Conservation (phyloP, 2,797 vertebrate species). For the Megaceryle alcyon region DNA sequence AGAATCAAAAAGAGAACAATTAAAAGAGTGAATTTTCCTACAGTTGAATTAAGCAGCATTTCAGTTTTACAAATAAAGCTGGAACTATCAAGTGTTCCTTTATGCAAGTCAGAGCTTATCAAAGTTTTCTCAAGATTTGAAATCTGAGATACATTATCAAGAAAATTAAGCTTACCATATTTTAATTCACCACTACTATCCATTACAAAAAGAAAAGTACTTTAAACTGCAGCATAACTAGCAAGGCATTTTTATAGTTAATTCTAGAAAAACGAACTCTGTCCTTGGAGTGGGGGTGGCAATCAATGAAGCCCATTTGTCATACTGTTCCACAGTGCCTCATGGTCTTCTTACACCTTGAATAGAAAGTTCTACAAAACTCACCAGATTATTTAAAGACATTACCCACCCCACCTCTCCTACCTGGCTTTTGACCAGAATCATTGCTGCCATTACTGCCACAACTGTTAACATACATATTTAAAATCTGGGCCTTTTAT, state of each 20-base stretch:
- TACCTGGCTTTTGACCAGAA: neutral
- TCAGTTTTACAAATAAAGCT: neutral
- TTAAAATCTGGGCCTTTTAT: neutral
- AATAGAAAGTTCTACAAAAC: neutral
- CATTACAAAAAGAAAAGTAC: neutral
- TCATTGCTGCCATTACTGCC: neutral
- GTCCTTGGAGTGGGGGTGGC: neutral
- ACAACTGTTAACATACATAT: fast-evolving
- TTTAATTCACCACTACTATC: neutral
- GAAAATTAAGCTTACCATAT: neutral
- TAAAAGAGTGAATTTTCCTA: neutral
- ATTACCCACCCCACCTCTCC: neutral
- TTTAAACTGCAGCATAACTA: neutral
- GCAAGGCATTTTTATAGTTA: neutral
- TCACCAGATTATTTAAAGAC: neutral
- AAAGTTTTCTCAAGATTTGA: neutral
- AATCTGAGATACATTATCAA: neutral
- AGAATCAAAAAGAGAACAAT: neutral
- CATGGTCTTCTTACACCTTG: neutral
- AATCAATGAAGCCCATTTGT: neutral
- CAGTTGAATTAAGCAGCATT: neutral
- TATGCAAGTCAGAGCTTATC: neutral
- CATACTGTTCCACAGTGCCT: neutral
- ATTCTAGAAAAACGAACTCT: neutral
- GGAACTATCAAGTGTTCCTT: neutral